Evolutionary conservation across 2,113 vertebrate species (phyloP), one percentile per base, ranked within the genome.

Genomic region (Phoxinus phoxinus): DNA sequence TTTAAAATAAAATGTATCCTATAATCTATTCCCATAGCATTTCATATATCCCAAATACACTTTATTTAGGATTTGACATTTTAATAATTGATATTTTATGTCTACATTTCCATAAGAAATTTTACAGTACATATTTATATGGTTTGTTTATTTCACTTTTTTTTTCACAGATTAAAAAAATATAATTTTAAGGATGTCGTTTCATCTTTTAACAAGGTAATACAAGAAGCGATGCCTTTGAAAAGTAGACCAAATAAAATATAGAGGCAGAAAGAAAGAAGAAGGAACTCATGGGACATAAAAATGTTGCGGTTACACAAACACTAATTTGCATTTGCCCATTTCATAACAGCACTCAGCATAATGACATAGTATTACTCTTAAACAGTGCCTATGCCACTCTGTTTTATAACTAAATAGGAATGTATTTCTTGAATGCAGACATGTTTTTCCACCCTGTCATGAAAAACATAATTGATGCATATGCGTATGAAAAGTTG

Each of bases 361-460:
- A 21, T 76, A 76, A 76, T 76, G 48, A 53, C 44, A 76, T 27
- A 32, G 9, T 30, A 76, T 53, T 76, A 76, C n/a, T 48, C n/a
- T 51, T 75, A 75, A 75, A 75, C 27, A 53, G 46, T 53, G 32
- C 74, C 27, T 53, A 27, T 11, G 48, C 25, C 30, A 48, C 48
- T 76, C 17, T 19, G 74, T 11, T 41, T 44, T 41, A 80, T 61
- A 32, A 65, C 48, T 51, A 32, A 53, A 81, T 19, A 32, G 10
- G 46, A 67, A 46, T 41, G 35, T 23, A 67, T 67, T 67, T 81
- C 59, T 67, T 81, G 37, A 61, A 65, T 0, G 37, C 25, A 81
- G 59, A 67, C 79, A 63, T 65, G n/a, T 81, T 67, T 81, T 81
- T 81, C 79, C 25, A 67, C 41, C 17, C 59, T 63, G 15, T 27